Percentiles rank a stretch among this genome's conserved stretches.
Conservation (phyloP, 1,140 invertebrate genomes). For the Hycleus cichorii region DNA sequence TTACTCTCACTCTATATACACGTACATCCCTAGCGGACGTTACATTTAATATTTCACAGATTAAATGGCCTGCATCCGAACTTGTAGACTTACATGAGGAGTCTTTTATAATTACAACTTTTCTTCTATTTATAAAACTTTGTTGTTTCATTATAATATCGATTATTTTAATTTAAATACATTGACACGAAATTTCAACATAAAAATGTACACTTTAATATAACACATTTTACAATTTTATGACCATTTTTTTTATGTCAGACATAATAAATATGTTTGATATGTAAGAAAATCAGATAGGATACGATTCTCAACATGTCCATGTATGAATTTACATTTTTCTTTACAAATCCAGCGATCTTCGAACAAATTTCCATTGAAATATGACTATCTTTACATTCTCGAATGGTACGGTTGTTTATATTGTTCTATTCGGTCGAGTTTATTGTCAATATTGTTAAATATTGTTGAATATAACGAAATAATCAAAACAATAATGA, state of each 20-base stretch:
- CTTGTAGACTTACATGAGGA: slow-evolving; percentile 8
- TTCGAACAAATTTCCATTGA: too few species aligned
- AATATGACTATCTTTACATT: too few species aligned
- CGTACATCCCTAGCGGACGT: slow-evolving; percentile 4
- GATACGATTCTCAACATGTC: too few species aligned
- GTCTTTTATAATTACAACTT: slow-evolving; percentile 13
- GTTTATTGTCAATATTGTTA: too few species aligned
- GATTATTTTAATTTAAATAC: slow-evolving; percentile 8
- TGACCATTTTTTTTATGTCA: not conserved
- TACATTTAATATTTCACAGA: slow-evolving; percentile 11
- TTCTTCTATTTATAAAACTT: not conserved
- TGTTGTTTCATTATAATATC: slow-evolving; percentile 1
- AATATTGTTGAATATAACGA: too few species aligned
- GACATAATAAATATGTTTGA: too few species aligned
- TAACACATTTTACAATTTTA: slow-evolving; percentile 6
- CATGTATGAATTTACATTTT: too few species aligned
- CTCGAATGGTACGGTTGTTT: too few species aligned
- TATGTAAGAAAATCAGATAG: too few species aligned
- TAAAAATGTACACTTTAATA: slow-evolving; percentile 9
- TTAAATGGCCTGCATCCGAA: slow-evolving; percentile 15
- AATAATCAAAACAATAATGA: too few species aligned
- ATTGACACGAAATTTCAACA: slow-evolving; percentile 7
- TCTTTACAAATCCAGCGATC: too few species aligned
- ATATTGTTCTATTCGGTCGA: too few species aligned
- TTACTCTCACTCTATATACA: not conserved